Conservation (phyloP, 2,797 vertebrate genomes). For the Buceros bicornis region DNA sequence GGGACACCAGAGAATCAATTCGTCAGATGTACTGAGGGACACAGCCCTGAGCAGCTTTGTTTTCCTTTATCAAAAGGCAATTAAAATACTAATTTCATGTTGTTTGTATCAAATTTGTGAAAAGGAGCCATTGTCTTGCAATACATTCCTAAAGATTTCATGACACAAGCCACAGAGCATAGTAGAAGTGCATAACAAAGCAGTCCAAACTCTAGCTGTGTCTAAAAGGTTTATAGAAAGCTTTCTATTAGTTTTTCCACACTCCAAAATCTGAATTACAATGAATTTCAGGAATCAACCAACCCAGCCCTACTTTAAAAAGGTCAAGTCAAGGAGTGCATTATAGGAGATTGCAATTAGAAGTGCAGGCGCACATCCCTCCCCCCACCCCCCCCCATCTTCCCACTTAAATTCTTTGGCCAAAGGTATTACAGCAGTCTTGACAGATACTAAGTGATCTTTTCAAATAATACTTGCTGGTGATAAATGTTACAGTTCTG, state of each 20-base stretch:
- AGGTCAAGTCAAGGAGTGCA: conserved; percentile 47
- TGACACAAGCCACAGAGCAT: conserved; percentile 30
- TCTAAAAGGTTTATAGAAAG: conserved; percentile 65
- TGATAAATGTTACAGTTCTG: conserved; percentile 28
- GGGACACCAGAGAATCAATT: background rate
- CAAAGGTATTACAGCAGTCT: conserved; percentile 10
- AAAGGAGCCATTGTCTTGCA: conserved; percentile 10
- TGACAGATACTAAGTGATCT: conserved; percentile 66
- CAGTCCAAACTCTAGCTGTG: conserved; percentile 56
- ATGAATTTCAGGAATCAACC: conserved; percentile 71
- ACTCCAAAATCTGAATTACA: conserved; percentile 68
- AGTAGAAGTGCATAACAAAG: conserved; percentile 53
- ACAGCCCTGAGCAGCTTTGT: background rate
- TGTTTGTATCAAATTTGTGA: background rate
- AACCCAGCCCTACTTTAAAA: conserved; percentile 50
- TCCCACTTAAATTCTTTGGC: conserved; percentile 33
- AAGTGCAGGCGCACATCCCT: background rate
- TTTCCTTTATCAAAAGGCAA: conserved; percentile 5
- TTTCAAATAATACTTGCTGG: conserved; percentile 1
- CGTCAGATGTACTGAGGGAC: background rate
- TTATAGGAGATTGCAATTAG: conserved; percentile 65
- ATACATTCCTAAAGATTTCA: conserved; percentile 30
- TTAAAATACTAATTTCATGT: conserved; percentile 23
- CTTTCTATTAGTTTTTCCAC: conserved; percentile 51
- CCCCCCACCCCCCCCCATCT: background rate